Conservation (phyloP, 2,113 vertebrate genomes). For the Gobiocypris rarus region DNA sequence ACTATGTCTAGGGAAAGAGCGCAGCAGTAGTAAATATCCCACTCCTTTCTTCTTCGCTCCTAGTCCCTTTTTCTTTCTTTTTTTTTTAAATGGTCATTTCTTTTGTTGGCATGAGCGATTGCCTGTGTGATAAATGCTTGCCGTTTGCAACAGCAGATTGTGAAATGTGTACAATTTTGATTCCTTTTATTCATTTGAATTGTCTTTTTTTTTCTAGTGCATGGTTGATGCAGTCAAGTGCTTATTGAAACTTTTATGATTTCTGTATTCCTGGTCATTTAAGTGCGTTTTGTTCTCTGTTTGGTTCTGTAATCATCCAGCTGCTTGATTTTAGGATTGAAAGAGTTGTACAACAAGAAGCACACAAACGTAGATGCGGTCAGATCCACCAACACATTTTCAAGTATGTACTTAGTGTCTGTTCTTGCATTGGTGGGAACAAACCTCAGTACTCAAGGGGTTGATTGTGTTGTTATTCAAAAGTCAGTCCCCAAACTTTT, state of each 20-base stretch:
- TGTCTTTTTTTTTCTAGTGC: slow-evolving; percentile 65
- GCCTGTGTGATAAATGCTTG: slow-evolving; percentile 58
- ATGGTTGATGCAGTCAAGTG: slow-evolving; percentile 64
- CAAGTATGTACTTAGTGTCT: neutral
- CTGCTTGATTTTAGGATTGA: slow-evolving; percentile 62
- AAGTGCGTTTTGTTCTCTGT: slow-evolving; percentile 33
- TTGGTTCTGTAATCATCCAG: slow-evolving; percentile 64
- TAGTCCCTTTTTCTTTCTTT: slow-evolving; percentile 73
- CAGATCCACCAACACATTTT: neutral
- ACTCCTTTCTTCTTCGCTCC: slow-evolving; percentile 75
- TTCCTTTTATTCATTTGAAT: slow-evolving; percentile 48
- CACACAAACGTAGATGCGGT: neutral
- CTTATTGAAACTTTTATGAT: slow-evolving; percentile 63
- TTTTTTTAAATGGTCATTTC: slow-evolving; percentile 71
- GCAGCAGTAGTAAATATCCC: slow-evolving; percentile 95
- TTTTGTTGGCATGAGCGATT: slow-evolving; percentile 74
- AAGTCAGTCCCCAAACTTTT: too few relatives aligned
- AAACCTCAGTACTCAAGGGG: neutral
- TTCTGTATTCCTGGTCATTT: slow-evolving; percentile 62
- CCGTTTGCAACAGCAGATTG: slow-evolving; percentile 59
- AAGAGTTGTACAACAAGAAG: neutral
- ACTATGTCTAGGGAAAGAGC: slow-evolving; percentile 98
- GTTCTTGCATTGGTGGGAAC: neutral
- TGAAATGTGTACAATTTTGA: slow-evolving; percentile 45
- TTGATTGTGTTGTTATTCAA: too few relatives aligned